Evolutionary conservation across 2,888 invertebrate species (phyloP).

Genomic region (Sesamia inferens): DNA sequence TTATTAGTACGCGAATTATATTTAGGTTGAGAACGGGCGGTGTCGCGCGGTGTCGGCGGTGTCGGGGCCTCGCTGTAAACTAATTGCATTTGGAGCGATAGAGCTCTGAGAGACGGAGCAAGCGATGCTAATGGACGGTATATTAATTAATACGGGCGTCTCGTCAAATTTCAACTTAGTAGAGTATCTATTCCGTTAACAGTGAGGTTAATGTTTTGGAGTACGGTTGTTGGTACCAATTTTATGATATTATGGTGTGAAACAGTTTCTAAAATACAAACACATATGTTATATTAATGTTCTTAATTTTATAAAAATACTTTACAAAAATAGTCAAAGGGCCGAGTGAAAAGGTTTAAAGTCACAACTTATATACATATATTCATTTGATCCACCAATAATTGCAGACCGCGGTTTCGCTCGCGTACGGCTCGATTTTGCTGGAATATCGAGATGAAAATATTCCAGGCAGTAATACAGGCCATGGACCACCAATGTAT

Average conservation of each 20-base stretch:
- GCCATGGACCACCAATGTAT: background rate
- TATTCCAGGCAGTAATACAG: background rate
- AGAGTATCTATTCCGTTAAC: conserved; percentile 78
- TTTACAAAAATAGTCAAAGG: background rate
- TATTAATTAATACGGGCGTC: conserved; percentile 87
- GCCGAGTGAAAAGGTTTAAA: background rate
- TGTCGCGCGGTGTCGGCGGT: conserved; percentile 80
- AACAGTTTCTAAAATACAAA: background rate
- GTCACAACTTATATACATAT: background rate
- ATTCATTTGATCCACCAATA: background rate
- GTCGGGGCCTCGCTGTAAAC: conserved; percentile 79
- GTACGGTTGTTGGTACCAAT: conserved; percentile 17
- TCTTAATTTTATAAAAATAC: background rate
- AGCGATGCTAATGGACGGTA: conserved; percentile 88
- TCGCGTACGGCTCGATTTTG: background rate
- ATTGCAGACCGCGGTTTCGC: background rate
- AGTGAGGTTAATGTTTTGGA: conserved; percentile 64
- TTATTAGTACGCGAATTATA: conserved; percentile 86
- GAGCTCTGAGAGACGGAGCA: conserved; percentile 82
- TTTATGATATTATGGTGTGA: background rate
- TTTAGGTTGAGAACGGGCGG: conserved; percentile 82
- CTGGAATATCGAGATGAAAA: background rate
- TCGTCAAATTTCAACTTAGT: conserved; percentile 83
- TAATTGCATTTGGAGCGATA: conserved; percentile 87
- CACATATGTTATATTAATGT: background rate